These are phyloP conservation scores for Festucalex cinctus DNA, from an alignment of 2,113 vertebrate genomes.

Conservation along the genomic window DNA sequence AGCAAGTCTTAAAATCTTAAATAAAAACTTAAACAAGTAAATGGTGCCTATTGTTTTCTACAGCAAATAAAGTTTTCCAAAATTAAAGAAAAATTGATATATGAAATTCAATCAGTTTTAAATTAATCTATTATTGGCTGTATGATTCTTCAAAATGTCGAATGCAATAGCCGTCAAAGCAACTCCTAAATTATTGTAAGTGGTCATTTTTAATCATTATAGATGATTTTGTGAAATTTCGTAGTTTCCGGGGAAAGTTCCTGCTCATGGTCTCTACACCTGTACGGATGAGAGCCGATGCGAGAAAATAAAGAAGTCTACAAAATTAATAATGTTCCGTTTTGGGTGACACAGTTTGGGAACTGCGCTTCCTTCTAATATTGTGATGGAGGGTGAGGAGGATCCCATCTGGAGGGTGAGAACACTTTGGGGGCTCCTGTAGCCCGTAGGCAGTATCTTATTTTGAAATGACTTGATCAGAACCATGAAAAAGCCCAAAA, in stretches of 20 bases:
- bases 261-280: background rate
- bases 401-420: constrained; percentile 71
- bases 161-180: background rate
- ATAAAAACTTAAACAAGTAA: no score
- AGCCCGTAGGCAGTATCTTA: no score
- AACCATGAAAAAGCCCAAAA: no score
- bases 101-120: no score
- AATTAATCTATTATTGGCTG: no score
- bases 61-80: no score
- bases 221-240: background rate
- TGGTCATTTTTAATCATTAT: background rate
- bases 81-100: no score
- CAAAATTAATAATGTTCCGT: background rate
- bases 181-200: background rate
- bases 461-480: no score
- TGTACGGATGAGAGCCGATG: background rate
- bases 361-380: background rate
- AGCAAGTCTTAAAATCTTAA: no score
- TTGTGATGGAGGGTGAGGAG: constrained; percentile 61
- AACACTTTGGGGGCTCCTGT: constrained; percentile 45
- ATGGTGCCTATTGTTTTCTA: no score
- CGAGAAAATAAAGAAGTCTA: background rate
- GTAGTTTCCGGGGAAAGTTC: background rate
- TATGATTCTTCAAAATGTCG: no score
- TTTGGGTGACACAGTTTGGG: background rate